Evolutionary conservation across 2,797 vertebrate genomes (phyloP).

Genomic region (Bufotes viridis): DNA sequence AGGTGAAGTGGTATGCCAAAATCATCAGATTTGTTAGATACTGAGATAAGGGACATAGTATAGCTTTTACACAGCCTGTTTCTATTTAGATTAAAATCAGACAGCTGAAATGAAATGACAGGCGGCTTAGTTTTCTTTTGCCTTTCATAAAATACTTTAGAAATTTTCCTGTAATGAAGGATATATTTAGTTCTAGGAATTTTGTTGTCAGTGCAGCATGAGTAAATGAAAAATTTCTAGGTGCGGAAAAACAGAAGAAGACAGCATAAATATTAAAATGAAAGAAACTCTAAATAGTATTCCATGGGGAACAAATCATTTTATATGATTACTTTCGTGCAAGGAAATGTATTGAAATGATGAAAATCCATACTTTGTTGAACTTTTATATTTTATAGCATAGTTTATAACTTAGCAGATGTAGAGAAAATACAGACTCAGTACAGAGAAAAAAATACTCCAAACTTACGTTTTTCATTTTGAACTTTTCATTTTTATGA

Average conservation of each 20-base stretch:
- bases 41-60: constrained; percentile 28
- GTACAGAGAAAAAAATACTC: background rate
- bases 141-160: constrained; percentile 12
- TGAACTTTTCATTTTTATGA: background rate
- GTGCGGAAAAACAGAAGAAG: background rate
- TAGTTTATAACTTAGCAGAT: background rate
- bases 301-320: background rate
- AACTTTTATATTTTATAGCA: background rate
- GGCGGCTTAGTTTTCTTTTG: constrained; percentile 36
- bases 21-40: constrained; percentile 40
- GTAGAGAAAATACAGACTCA: background rate
- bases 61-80: constrained; percentile 29
- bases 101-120: constrained; percentile 29
- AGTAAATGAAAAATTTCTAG: background rate
- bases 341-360: background rate
- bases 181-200: constrained; percentile 17
- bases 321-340: background rate
- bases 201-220: background rate
- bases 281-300: background rate
- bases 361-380: background rate
- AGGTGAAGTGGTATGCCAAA: constrained; percentile 40
- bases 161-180: constrained; percentile 10
- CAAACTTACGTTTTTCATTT: background rate
- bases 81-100: constrained; percentile 43
- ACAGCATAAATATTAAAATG: background rate